These are phyloP conservation scores for Pseudococcus longispinus DNA, from an alignment of 2,888 invertebrate species.

Conservation along the genomic window DNA sequence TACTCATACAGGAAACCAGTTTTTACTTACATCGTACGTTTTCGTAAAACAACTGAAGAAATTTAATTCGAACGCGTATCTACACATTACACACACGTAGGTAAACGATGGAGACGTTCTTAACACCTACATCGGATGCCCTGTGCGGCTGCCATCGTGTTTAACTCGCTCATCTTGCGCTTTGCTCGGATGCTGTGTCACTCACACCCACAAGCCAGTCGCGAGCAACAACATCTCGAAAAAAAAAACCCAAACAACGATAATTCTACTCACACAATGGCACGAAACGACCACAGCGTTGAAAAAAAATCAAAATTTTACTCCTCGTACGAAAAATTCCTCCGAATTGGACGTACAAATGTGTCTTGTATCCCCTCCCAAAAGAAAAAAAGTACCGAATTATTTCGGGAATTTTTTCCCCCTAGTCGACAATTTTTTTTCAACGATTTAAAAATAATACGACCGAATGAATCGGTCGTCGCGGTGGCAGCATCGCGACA, in stretches of 20 bases:
- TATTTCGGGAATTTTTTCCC: constrained; percentile 2
- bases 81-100: background rate
- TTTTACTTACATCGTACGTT: constrained; percentile 36
- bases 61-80: constrained; percentile 23
- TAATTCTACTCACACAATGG: too few species aligned
- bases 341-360: background rate
- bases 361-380: background rate
- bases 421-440: background rate
- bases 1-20: constrained; percentile 44
- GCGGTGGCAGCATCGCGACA: background rate
- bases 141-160: background rate
- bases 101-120: constrained; percentile 15
- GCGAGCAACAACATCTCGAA: background rate
- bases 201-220: background rate
- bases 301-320: too few species aligned
- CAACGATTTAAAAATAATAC: background rate
- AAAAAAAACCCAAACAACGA: background rate
- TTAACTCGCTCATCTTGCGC: background rate
- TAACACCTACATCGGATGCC: constrained; percentile 29
- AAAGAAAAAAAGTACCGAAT: background rate
- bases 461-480: background rate
- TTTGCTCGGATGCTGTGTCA: background rate
- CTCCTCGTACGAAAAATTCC: background rate
- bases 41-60: constrained; percentile 44
- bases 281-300: too few species aligned